Percentiles rank a stretch among this genome's conserved stretches.
Conservation (phyloP, 1,140 invertebrate species). For the Penaeus japonicus region DNA sequence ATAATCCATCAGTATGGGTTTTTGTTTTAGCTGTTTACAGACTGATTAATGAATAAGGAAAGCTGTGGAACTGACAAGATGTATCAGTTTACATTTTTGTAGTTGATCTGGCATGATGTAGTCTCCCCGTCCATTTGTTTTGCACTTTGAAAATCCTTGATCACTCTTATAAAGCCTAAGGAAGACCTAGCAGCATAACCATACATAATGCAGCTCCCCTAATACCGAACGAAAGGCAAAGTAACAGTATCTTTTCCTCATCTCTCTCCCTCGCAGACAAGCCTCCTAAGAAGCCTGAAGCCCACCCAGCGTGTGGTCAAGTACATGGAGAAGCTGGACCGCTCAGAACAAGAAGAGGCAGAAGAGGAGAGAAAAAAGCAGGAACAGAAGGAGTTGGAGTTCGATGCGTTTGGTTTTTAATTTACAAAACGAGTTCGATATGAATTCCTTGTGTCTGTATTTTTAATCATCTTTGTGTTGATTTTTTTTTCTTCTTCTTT, state of each 20-base stretch:
- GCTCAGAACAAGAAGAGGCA: slow-evolving; percentile 28
- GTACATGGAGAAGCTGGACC: slow-evolving; percentile 58
- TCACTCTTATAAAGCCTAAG: too few relatives aligned
- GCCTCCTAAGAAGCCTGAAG: slow-evolving; percentile 52
- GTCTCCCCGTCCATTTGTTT: too few relatives aligned
- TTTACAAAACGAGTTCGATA: neutral
- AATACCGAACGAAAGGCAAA: neutral
- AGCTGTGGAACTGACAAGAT: too few relatives aligned
- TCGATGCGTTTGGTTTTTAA: slow-evolving; percentile 55
- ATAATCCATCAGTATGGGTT: too few relatives aligned
- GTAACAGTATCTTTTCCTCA: neutral
- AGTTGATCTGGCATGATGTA: too few relatives aligned
- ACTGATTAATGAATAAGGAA: too few relatives aligned
- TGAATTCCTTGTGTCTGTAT: too few relatives aligned
- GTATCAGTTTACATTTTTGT: too few relatives aligned
- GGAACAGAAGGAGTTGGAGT: slow-evolving; percentile 46
- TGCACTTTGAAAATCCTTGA: too few relatives aligned
- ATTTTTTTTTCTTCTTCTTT: too few relatives aligned
- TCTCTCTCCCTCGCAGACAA: slow-evolving; percentile 42
- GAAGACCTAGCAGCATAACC: neutral
- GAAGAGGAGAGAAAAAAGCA: slow-evolving; percentile 45
- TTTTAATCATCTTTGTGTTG: too few relatives aligned
- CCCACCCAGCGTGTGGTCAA: slow-evolving; percentile 56
- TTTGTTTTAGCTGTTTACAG: too few relatives aligned
- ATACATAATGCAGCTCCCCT: neutral